A percentile compares a stretch with the other conserved stretches of the same genome.
Conservation (phyloP, 2,113 vertebrate species). For the Plectropomus leopardus region DNA sequence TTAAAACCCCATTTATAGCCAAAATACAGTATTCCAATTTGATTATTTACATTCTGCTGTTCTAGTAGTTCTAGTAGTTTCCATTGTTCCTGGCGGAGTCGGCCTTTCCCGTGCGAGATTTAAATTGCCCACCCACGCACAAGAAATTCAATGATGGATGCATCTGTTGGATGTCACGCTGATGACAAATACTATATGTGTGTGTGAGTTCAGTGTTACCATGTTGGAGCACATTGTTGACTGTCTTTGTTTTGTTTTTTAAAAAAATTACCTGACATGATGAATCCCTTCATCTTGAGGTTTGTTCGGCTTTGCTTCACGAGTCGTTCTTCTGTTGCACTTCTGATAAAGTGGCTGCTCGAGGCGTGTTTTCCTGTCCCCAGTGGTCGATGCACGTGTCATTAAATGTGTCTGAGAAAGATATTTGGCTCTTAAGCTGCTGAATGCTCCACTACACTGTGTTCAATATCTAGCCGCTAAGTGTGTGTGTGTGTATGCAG, state of each 20-base stretch:
- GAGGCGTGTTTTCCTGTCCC: constrained; percentile 11
- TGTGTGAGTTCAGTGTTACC: background rate
- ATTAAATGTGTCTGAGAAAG: constrained; percentile 20
- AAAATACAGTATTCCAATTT: background rate
- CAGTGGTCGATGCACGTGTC: background rate
- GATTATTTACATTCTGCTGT: background rate
- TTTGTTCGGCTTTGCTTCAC: background rate
- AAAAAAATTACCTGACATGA: background rate
- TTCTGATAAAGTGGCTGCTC: background rate
- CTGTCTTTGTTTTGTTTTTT: background rate
- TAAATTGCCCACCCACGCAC: background rate
- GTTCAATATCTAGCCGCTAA: background rate
- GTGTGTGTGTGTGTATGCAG: background rate
- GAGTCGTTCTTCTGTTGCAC: constrained; percentile 1
- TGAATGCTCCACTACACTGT: background rate
- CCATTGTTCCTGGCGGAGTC: background rate
- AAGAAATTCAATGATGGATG: background rate
- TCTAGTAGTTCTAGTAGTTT: background rate
- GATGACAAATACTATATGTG: background rate
- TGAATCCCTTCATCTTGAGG: background rate
- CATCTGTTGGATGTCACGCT: background rate
- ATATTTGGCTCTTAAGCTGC: background rate
- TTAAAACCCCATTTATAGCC: background rate
- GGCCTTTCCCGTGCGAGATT: background rate
- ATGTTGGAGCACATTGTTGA: background rate